Conservation (phyloP, 2,797 vertebrate genomes). For the Acanthis flammea region DNA sequence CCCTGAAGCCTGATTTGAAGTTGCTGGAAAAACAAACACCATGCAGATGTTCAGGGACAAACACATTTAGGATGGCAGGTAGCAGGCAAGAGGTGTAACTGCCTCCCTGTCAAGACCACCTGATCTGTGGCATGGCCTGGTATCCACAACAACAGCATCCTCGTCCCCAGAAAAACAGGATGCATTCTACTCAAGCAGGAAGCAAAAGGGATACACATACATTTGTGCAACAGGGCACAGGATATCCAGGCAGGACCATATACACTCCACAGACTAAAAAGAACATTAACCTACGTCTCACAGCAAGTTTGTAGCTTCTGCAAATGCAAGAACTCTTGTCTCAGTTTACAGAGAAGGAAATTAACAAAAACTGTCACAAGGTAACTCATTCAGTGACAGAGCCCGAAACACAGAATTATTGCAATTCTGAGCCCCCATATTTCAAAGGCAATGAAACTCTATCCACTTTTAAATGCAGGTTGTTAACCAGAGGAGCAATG, state of each 20-base stretch:
- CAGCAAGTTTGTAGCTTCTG: neutral
- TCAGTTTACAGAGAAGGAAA: neutral
- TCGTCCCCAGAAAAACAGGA: neutral
- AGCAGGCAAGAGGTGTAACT: neutral
- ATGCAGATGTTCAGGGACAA: neutral
- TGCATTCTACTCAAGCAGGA: neutral
- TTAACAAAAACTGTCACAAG: neutral
- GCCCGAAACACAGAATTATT: neutral
- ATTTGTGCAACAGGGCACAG: neutral
- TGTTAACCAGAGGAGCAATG: neutral
- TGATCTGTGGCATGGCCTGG: neutral
- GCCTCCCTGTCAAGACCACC: neutral
- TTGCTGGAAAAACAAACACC: slow-evolving; percentile 71
- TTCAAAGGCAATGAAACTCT: neutral
- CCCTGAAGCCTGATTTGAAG: slow-evolving; percentile 84
- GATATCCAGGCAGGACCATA: neutral
- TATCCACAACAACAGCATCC: neutral
- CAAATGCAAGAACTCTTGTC: neutral
- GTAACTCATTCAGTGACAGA: neutral
- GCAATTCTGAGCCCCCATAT: neutral
- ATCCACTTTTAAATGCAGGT: neutral
- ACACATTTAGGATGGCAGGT: neutral
- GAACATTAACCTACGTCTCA: neutral
- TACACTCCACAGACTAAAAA: neutral
- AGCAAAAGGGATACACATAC: neutral